These are phyloP conservation scores for Mustelus asterias DNA, from an alignment of 2,113 vertebrate genomes.

Conservation along the genomic window DNA sequence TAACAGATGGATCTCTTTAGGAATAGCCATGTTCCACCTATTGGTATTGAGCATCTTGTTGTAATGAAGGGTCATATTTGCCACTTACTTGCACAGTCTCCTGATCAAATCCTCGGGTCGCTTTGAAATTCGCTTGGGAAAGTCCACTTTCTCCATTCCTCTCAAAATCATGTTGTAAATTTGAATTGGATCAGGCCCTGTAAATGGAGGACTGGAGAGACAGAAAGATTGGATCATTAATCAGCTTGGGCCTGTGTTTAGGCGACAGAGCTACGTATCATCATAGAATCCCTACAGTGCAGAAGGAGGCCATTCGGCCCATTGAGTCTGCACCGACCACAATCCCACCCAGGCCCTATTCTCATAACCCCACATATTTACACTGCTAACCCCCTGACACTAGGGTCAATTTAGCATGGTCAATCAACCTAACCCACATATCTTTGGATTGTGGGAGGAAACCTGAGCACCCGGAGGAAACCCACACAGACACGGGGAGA, in stretches of 20 bases:
- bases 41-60: background rate
- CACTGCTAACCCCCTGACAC: no score
- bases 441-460: no score
- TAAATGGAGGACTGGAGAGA: conserved; percentile 56
- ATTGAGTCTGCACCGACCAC: no score
- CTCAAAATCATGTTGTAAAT: conserved; percentile 65
- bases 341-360: no score
- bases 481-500: no score
- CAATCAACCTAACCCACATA: no score
- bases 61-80: background rate
- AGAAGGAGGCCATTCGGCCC: no score
- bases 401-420: no score
- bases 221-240: background rate
- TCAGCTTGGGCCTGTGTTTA: background rate
- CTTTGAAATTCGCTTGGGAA: conserved; percentile 59
- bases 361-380: no score
- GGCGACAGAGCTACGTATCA: background rate
- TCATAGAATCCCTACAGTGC: no score
- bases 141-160: conserved; percentile 64
- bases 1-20: background rate
- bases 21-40: background rate
- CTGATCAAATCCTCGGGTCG: conserved; percentile 62
- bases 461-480: no score
- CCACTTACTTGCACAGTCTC: conserved; percentile 59
- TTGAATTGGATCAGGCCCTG: conserved; percentile 61